Conservation (phyloP, 2,113 vertebrate species). For the Hiodon tergisus region DNA sequence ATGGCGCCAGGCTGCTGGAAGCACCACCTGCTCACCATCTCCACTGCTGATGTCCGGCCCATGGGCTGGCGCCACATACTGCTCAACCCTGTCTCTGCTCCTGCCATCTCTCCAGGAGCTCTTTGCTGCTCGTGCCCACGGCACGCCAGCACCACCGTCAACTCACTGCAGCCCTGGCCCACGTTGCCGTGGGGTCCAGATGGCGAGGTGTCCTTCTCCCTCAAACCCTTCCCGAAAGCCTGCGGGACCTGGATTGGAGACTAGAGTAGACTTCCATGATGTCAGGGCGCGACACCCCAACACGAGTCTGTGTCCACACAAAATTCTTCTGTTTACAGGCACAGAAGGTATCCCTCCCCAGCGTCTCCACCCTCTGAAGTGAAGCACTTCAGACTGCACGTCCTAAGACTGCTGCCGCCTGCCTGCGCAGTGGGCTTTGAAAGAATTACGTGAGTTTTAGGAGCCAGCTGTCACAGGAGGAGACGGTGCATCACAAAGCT, state of each 20-base stretch:
- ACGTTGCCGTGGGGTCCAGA: constrained; percentile 21
- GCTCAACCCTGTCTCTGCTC: not conserved
- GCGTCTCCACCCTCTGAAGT: no score
- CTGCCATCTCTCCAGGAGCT: not conserved
- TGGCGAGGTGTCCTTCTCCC: constrained; percentile 23
- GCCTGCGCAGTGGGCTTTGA: not conserved
- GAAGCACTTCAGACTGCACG: not conserved
- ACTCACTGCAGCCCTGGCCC: constrained; percentile 35
- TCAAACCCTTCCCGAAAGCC: not conserved
- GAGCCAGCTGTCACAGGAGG: not conserved
- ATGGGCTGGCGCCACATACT: constrained; percentile 4
- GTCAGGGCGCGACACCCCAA: not conserved
- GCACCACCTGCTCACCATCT: not conserved
- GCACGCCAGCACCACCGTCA: constrained; percentile 57
- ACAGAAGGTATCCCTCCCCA: not conserved
- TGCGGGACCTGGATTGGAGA: not conserved
- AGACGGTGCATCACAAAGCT: not conserved
- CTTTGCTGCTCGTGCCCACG: constrained; percentile 12
- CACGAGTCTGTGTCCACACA: not conserved
- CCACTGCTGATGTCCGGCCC: constrained; percentile 7
- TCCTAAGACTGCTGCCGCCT: not conserved
- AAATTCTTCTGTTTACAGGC: not conserved
- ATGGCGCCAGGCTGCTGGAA: constrained; percentile 4
- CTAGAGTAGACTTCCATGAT: not conserved
- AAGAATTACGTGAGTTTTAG: not conserved